Base-by-base conservation (phyloP, 2,888 invertebrate species). In the Ptilodon capucinus region DNA sequence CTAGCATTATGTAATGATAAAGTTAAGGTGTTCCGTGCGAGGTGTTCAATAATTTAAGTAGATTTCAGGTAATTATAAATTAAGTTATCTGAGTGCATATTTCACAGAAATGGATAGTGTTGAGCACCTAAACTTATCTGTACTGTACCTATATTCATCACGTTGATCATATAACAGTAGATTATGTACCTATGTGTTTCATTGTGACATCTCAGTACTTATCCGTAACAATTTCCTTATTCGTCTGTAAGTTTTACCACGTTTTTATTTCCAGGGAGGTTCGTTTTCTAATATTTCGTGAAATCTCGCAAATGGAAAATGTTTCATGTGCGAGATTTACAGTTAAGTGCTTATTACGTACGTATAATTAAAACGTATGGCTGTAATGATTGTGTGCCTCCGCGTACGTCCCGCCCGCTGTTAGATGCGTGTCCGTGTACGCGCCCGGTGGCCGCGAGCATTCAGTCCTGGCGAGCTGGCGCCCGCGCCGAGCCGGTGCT, bases 21-120 rank as follows among this genome's bases (percentile, higher is more conserved):
- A 86, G 85, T 88, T 86, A 84, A 86, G 86, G 90, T 86, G 86
- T 86, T 90, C 90, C 90, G 90, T 90, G 90, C 91, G 90, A 88
- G 85, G 81, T 87, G 72, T 74, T 72, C 58, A 65, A 71, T 78
- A 69, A 59, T 74, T 53, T 76, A 68, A 72, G 68, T 68, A 64
- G 62, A 58, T 60, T 55, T 75, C 67, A 71, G 67, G 64, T 74
- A 71, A 74, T 70, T 71, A 67, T 61, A 55, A 68, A 43, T 54
- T 67, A 60, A 65, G 64, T 60, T 68, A 59, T 64, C 65, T 70
- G 68, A 68, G 70, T 67, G 67, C 71, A 74, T 71, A 67, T 73
- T 73, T 74, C 77, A 81, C 83, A 78, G 75, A 79, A 80, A 71
- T 70, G 69, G 74, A 76, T 81, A 81, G 78, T 80, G 79, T 86